Percentiles rank a stretch among this genome's conserved stretches.
Conservation (phyloP, 2,797 vertebrate genomes). For the Leptatherina wallacei region DNA sequence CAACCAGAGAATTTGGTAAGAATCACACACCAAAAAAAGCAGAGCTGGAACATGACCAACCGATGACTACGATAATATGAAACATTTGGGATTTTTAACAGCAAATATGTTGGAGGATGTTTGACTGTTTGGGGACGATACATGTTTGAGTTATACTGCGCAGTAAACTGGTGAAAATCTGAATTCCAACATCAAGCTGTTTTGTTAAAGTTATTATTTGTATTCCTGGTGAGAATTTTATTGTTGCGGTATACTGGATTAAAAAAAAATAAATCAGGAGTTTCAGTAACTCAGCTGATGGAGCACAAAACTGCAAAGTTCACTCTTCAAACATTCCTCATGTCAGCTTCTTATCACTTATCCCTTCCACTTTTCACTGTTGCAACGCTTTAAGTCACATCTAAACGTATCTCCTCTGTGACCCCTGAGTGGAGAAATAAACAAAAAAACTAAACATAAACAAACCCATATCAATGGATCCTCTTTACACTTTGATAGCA, state of each 20-base stretch:
- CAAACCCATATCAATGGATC: background rate
- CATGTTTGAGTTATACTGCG: too few species aligned
- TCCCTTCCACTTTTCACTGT: constrained; percentile 12
- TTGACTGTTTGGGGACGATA: too few species aligned
- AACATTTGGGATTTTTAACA: constrained; percentile 22
- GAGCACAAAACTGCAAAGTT: constrained; percentile 41
- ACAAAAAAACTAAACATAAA: too few species aligned
- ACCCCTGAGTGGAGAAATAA: too few species aligned
- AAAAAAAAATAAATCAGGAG: constrained; percentile 19
- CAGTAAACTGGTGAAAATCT: background rate
- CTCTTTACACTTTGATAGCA: background rate
- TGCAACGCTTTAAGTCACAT: background rate
- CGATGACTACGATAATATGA: background rate
- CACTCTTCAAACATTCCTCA: constrained; percentile 20
- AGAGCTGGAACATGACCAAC: constrained; percentile 14
- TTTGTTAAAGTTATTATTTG: background rate
- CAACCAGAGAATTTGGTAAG: background rate
- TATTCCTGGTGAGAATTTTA: background rate
- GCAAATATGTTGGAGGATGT: background rate
- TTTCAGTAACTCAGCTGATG: constrained; percentile 27
- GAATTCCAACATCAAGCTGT: background rate
- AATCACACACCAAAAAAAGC: constrained; percentile 9
- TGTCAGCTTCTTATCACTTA: constrained; percentile 31
- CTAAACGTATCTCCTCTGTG: background rate
- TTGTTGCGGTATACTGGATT: constrained; percentile 15